A percentile compares a stretch with the other conserved stretches of the same genome.
Conservation (phyloP, 2,888 invertebrate genomes). For the Brachyopa scutellaris region DNA sequence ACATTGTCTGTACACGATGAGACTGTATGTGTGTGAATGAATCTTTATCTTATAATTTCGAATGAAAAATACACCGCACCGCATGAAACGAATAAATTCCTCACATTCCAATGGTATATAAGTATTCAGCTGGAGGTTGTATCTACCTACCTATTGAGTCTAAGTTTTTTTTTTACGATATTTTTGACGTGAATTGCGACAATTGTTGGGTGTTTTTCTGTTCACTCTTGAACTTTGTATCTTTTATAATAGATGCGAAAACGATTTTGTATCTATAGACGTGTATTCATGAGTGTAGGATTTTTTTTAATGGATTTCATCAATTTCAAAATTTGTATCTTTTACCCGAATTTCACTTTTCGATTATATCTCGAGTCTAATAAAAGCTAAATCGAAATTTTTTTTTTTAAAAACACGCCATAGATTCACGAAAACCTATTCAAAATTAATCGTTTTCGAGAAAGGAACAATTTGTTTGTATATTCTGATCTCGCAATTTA, state of each 20-base stretch:
- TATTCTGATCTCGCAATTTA: constrained; percentile 5
- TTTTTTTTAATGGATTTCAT: no score
- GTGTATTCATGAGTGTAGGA: no score
- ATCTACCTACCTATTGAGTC: not conserved
- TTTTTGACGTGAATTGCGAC: not conserved
- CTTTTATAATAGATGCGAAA: no score
- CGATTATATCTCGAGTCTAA: not conserved
- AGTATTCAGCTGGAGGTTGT: constrained; percentile 34
- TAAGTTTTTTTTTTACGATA: not conserved
- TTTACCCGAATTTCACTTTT: not conserved
- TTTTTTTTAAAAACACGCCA: not conserved
- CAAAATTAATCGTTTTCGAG: constrained; percentile 8
- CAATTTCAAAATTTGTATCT: no score
- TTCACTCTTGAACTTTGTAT: no score
- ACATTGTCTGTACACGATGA: constrained; percentile 31
- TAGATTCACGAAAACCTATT: not conserved
- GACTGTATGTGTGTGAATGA: constrained; percentile 32
- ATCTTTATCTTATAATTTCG: constrained; percentile 9
- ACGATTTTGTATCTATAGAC: no score
- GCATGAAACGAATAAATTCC: constrained; percentile 40
- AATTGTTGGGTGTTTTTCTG: not conserved
- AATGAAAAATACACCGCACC: constrained; percentile 18
- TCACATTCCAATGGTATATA: constrained; percentile 39
- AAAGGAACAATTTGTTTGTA: not conserved
- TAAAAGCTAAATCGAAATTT: not conserved